These are phyloP conservation scores for Stegana nigrithorax DNA, from an alignment of 2,888 invertebrate species.

Conservation along the genomic window DNA sequence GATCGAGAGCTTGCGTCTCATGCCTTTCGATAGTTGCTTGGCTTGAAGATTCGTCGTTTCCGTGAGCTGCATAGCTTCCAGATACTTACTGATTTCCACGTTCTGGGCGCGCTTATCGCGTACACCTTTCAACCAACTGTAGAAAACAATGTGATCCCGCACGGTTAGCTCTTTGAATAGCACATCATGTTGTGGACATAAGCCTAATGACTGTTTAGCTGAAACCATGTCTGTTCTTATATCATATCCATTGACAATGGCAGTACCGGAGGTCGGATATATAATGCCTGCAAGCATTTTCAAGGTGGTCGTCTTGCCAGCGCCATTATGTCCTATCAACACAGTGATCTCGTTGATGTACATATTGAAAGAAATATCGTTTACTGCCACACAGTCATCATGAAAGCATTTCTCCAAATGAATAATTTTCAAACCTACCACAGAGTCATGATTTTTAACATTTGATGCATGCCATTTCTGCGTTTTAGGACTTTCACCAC, in stretches of 20 bases:
- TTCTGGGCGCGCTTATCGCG: constrained; percentile 69
- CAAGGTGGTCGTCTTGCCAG: constrained; percentile 92
- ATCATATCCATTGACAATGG: constrained; percentile 76
- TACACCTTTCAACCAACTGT: constrained; percentile 77
- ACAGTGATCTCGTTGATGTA: constrained; percentile 89
- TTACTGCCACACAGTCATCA: constrained; percentile 72
- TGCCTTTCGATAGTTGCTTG: constrained; percentile 76
- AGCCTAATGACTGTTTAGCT: constrained; percentile 77
- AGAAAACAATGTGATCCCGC: constrained; percentile 83
- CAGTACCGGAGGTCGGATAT: constrained; percentile 75
- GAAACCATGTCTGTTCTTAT: constrained; percentile 72
- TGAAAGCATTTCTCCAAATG: constrained; percentile 74
- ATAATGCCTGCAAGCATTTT: constrained; percentile 86
- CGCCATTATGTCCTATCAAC: constrained; percentile 80
- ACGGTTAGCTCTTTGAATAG: constrained; percentile 84
- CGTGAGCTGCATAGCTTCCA: constrained; percentile 73
- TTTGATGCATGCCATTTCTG: no score
- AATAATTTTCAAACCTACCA: constrained; percentile 70
- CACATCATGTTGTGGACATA: constrained; percentile 86
- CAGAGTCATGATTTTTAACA: not conserved
- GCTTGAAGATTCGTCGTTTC: constrained; percentile 73
- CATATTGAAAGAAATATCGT: constrained; percentile 79
- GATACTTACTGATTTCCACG: constrained; percentile 73
- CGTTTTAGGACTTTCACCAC: constrained; percentile 22
- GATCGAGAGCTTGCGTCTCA: constrained; percentile 79